Evolutionary conservation across 2,888 invertebrate species (phyloP), one percentile per base, ranked within the genome.

Genomic region (Ellobium chinense): DNA sequence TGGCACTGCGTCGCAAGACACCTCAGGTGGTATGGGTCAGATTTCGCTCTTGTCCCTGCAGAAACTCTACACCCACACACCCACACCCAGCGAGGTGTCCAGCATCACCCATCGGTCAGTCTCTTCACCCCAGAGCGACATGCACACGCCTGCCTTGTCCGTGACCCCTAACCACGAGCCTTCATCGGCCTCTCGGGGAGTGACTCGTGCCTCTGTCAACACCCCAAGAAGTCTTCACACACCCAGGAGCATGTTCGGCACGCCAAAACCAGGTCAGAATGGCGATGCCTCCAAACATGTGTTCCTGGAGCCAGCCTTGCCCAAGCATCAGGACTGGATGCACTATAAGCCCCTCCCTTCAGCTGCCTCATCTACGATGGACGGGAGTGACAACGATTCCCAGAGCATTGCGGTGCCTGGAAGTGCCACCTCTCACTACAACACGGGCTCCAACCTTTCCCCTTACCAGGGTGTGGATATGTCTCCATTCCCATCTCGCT

Each of bases 1-100:
- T 27, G 54, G 58, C 14, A 24, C 24, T 29, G 29, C 18, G 46
- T 5, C 46, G 1, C 31, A 9, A 31, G 74, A 63, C 24, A n/a
- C 54, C 18, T 58, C 21, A 3, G 31, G 34, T n/a, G 72, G 56
- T 7, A 7, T 58, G 27, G n/a, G 31, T 46, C 72, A 54, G 21
- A 36, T 56, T 7, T 56, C 70, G 24, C 63, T 78, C 12, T 63
- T 60, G 2, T 18, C 65, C 7, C 72, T 78, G 60, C 86, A 84
- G 76, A 82, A 87, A 14, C 83, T 89, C 29, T 88, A 89, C 80
- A 89, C 87, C 7, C 87, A 88, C 73, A 89, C 91, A 0, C 90
- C 91, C 4, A 90, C 91, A 4, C 90, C 89, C 0, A 91, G 90
- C 83, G 91, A 91, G 66, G 82, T 89, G 31, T 90, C 91, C 63